Evolutionary conservation across 2,888 invertebrate species (phyloP).

Genomic region (Eubasilissa splendida): DNA sequence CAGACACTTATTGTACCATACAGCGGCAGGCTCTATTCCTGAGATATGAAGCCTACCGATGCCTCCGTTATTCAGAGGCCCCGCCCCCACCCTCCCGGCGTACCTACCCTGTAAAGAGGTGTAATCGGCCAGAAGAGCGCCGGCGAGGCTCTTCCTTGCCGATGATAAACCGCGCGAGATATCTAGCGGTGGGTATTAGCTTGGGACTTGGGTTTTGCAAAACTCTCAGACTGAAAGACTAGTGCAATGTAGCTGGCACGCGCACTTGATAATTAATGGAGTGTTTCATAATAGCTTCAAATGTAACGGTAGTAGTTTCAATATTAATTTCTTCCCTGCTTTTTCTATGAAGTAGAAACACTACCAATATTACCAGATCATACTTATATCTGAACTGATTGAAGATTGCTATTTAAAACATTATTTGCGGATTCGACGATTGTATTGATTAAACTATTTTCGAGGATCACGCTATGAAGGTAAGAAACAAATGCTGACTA

Average conservation of each 20-base stretch:
- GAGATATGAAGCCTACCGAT: slow-evolving; percentile 47
- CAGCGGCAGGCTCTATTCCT: slow-evolving; percentile 33
- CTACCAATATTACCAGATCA: no score
- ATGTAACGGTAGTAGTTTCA: slow-evolving; percentile 10
- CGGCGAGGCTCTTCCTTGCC: slow-evolving; percentile 5
- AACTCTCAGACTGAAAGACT: slow-evolving; percentile 26
- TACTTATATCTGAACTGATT: no score
- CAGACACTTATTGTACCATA: slow-evolving; percentile 48
- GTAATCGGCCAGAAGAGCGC: slow-evolving; percentile 40
- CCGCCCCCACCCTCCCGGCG: not conserved
- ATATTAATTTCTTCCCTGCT: not conserved
- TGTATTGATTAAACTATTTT: no score
- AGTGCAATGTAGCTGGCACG: not conserved
- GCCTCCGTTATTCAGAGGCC: slow-evolving; percentile 40
- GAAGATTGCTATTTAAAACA: no score
- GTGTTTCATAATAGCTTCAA: slow-evolving; percentile 19
- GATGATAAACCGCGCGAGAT: slow-evolving; percentile 33
- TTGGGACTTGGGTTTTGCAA: slow-evolving; percentile 18
- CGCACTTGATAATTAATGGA: slow-evolving; percentile 11
- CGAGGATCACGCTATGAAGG: no score
- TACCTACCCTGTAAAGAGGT: slow-evolving; percentile 27
- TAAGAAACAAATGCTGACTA: no score
- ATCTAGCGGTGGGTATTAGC: slow-evolving; percentile 29
- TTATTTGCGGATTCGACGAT: no score
- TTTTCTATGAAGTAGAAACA: not conserved